Evolutionary conservation across 2,888 invertebrate species (phyloP), one percentile per base, ranked within the genome.

Genomic region (Hermodice carunculata): DNA sequence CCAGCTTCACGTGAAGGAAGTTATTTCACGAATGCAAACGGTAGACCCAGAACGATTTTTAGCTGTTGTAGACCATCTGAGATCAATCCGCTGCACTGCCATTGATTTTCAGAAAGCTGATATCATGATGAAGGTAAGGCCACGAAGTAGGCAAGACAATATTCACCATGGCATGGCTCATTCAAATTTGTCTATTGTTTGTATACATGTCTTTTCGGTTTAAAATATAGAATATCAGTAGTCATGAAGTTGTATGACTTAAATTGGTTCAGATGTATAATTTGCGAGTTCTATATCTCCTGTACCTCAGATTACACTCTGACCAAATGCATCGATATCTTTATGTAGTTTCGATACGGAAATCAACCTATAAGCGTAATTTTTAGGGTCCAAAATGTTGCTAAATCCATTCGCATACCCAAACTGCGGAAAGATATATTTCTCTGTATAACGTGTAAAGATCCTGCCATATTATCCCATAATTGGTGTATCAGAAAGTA

Each of bases 101-200:
- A 58, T 76, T 8, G 74, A 76, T 57, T 74, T 64, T 53, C 74
- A 74, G 60, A 74, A 74, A 56, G 67, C 74, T 8, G 75, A 76
- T 31, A 67, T 74, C 65, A 74, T 61, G 61, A 63, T 63, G 63
- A 57, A 57, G 57, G 63, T 63, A 24, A 17, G 52, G 11, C 8
- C 28, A 8, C 22, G 31, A 28, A 11, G n/a, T 31, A 6, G 11
- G 8, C 17, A 14, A 14, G 37, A 14, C 37, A 37, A 37, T 37
- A 11, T 37, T 17, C 17, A 11, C 17, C 37, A 14, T 17, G 8
- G 11, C 17, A 11, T 37, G 11, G 8, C 37, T 37, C 37, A 14
- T 17, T 37, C 37, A 14, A 11, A 14, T 17, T 37, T 17, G 8
- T 17, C 17, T 17, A 14, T 17, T 37, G 11, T 37, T 17, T 37